These are phyloP conservation scores for Drosophila fulvimacula DNA, from an alignment of 2,888 invertebrate genomes.

Conservation along the genomic window DNA sequence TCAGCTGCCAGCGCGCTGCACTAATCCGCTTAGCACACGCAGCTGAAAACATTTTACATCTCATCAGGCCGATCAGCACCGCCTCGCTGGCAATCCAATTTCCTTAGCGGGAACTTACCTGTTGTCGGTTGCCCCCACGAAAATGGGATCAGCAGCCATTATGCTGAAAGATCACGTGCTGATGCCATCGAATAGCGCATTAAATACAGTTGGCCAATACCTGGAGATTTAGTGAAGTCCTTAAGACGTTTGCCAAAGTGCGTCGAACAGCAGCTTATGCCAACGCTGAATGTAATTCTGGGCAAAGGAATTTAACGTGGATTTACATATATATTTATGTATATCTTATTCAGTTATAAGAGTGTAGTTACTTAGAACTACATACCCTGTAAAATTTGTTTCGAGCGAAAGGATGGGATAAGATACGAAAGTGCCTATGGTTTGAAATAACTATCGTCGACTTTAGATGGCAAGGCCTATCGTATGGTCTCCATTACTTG, in stretches of 20 bases:
- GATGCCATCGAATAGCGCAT: not conserved
- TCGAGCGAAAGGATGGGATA: too few species aligned
- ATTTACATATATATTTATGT: not conserved
- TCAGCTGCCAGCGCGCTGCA: constrained; percentile 21
- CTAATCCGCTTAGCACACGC: constrained; percentile 49
- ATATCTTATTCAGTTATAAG: not conserved
- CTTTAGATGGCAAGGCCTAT: too few species aligned
- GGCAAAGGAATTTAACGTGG: not conserved
- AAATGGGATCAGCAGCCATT: not conserved
- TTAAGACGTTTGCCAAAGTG: not conserved
- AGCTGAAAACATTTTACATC: constrained; percentile 3
- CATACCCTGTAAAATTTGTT: not conserved
- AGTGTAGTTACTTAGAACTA: not conserved
- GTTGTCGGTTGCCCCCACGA: not conserved
- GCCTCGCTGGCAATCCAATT: constrained; percentile 23
- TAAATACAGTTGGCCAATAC: not conserved
- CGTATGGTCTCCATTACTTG: too few species aligned
- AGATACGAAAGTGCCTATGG: too few species aligned
- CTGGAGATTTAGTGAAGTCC: not conserved
- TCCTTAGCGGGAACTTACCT: constrained; percentile 5
- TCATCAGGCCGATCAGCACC: constrained; percentile 1
- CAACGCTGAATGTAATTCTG: not conserved
- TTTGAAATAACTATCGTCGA: too few species aligned
- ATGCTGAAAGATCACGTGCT: not conserved
- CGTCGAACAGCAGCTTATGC: not conserved